Conservation (phyloP, 2,888 invertebrate genomes). For the Stegophylla sp. region DNA sequence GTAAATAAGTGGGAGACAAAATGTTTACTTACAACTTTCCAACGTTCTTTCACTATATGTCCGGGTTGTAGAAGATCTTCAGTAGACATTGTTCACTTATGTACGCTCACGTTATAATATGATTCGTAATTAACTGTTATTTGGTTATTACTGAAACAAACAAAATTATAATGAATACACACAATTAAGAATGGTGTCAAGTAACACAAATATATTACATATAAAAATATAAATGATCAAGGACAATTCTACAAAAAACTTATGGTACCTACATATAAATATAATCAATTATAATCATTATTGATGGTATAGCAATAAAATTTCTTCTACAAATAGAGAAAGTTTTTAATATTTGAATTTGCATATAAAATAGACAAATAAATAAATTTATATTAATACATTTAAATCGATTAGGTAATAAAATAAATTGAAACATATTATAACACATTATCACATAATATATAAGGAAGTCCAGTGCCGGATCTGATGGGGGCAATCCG, state of each 20-base stretch:
- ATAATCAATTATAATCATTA: no score
- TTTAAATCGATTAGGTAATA: no score
- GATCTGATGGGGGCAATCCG: no score
- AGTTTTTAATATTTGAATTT: no score
- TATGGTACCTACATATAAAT: no score
- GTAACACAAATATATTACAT: neutral
- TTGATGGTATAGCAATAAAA: no score
- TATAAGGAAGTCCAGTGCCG: no score
- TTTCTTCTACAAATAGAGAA: no score
- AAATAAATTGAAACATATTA: no score
- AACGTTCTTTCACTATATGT: slow-evolving; percentile 96
- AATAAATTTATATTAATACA: no score
- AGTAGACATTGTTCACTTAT: slow-evolving; percentile 63
- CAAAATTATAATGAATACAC: slow-evolving; percentile 20
- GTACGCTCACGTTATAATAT: slow-evolving; percentile 10
- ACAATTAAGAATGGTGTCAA: slow-evolving; percentile 10
- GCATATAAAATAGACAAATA: no score
- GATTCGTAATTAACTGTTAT: neutral
- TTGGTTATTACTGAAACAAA: slow-evolving; percentile 35
- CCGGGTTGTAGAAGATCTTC: slow-evolving; percentile 95
- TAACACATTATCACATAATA: no score
- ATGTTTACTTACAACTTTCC: slow-evolving; percentile 84
- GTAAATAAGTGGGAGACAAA: slow-evolving; percentile 38
- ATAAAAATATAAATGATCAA: neutral
- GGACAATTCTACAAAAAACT: neutral